Conservation (phyloP, 2,113 vertebrate genomes). For the Mormyrus lacerda region DNA sequence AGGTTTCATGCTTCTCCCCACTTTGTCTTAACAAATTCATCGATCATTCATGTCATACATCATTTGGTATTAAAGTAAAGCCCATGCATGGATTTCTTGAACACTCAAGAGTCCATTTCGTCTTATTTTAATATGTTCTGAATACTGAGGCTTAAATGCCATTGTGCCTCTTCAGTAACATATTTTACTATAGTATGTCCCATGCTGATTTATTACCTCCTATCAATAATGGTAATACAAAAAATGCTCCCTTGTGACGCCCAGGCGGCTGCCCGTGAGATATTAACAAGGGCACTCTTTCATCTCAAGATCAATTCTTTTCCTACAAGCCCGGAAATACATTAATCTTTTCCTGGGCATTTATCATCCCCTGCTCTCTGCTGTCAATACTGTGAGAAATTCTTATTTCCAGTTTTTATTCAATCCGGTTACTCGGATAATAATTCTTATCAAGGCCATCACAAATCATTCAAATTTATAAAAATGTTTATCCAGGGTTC, state of each 20-base stretch:
- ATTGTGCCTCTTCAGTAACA: neutral
- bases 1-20: neutral
- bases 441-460: neutral
- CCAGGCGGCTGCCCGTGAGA: neutral
- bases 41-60: neutral
- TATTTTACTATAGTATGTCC: neutral
- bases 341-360: slow-evolving; percentile 3
- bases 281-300: neutral
- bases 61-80: neutral
- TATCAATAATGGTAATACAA: neutral
- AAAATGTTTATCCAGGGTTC: neutral
- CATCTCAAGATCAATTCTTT: neutral
- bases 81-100: neutral
- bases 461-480: neutral
- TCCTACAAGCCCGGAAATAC: neutral
- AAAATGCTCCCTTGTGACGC: neutral
- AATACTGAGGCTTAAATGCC: neutral
- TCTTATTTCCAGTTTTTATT: neutral
- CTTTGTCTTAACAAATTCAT: neutral
- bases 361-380: neutral
- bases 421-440: neutral
- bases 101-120: neutral
- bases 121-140: neutral
- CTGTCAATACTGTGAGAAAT: neutral
- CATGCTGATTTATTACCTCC: neutral